Percentiles rank a stretch among this genome's conserved stretches.
These are phyloP conservation scores for Podarcis lilfordi DNA, from an alignment of 2,797 vertebrate species.

Conservation along the genomic window DNA sequence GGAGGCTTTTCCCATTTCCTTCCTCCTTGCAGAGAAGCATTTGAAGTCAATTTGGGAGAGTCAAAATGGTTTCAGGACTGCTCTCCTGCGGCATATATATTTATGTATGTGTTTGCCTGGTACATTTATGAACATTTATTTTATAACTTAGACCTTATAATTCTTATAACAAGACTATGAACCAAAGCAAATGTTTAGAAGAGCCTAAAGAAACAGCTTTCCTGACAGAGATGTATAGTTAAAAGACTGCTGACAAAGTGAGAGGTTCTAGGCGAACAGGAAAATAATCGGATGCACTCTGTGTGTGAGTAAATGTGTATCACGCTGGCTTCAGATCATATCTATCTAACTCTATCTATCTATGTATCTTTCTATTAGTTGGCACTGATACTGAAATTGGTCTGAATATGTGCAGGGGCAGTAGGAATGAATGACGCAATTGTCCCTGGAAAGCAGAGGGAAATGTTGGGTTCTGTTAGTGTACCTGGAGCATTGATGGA, in stretches of 20 bases:
- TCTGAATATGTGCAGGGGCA: not conserved
- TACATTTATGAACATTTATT: too few species aligned
- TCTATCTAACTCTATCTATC: too few species aligned
- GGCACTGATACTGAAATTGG: not conserved
- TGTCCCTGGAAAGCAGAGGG: not conserved
- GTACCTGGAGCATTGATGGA: not conserved
- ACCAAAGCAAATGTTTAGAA: conserved; percentile 13
- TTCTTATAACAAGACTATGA: not conserved
- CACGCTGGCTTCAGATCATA: not conserved
- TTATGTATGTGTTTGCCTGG: too few species aligned
- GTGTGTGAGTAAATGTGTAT: not conserved
- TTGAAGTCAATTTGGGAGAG: too few species aligned
- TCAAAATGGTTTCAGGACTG: too few species aligned
- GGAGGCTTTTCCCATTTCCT: too few species aligned
- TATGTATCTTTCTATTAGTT: not conserved
- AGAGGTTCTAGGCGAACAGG: not conserved
- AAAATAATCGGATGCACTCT: conserved; percentile 4
- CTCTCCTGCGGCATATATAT: too few species aligned
- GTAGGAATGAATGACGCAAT: not conserved
- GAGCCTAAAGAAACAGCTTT: conserved; percentile 1
- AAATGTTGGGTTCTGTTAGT: not conserved
- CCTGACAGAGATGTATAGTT: conserved; percentile 1
- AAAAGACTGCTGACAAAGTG: conserved; percentile 7
- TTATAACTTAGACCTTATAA: too few species aligned
- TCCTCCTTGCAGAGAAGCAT: too few species aligned